phyloP scores from a whole-genome alignment of 2,113 vertebrate species.

The Hippocampus mohnikei region DNA sequence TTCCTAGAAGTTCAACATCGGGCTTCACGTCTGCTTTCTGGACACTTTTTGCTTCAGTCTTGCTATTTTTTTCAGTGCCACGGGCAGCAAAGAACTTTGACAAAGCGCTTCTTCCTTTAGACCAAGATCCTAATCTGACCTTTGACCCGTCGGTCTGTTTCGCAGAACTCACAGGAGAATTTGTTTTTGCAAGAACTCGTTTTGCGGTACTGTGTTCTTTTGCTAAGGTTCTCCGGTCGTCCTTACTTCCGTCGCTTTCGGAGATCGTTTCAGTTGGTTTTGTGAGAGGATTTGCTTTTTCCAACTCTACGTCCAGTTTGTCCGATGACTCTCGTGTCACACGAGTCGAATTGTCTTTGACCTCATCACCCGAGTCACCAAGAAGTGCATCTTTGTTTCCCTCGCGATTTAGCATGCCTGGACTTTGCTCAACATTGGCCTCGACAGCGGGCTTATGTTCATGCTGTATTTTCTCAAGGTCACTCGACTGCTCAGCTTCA shows the following conservation, averaged over 20 bases:
- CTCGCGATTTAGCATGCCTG: conserved; percentile 17
- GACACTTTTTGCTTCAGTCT: conserved; percentile 39
- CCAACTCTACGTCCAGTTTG: conserved; percentile 7
- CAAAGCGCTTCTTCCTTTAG: conserved; percentile 73
- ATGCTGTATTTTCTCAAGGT: conserved; percentile 3
- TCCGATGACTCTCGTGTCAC: conserved; percentile 12
- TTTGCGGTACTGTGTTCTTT: conserved; percentile 9
- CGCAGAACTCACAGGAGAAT: conserved; percentile 26
- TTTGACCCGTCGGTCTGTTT: conserved; percentile 50
- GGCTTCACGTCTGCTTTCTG: conserved; percentile 66
- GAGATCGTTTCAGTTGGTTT: not conserved
- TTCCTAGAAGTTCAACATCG: conserved; percentile 65
- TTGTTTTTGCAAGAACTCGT: conserved; percentile 36
- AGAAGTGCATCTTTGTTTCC: not conserved
- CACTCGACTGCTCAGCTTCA: not conserved
- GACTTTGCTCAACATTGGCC: not conserved
- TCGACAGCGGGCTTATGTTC: conserved; percentile 16
- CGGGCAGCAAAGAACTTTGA: conserved; percentile 69
- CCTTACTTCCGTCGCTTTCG: conserved; percentile 11
- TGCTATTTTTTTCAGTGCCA: conserved; percentile 53
- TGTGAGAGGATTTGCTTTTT: conserved; percentile 5
- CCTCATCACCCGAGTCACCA: not conserved
- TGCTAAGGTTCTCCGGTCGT: conserved; percentile 1
- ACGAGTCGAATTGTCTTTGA: conserved; percentile 15
- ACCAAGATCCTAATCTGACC: conserved; percentile 49